These are phyloP conservation scores for Misgurnus anguillicaudatus DNA, from an alignment of 2,113 vertebrate species.

Conservation along the genomic window DNA sequence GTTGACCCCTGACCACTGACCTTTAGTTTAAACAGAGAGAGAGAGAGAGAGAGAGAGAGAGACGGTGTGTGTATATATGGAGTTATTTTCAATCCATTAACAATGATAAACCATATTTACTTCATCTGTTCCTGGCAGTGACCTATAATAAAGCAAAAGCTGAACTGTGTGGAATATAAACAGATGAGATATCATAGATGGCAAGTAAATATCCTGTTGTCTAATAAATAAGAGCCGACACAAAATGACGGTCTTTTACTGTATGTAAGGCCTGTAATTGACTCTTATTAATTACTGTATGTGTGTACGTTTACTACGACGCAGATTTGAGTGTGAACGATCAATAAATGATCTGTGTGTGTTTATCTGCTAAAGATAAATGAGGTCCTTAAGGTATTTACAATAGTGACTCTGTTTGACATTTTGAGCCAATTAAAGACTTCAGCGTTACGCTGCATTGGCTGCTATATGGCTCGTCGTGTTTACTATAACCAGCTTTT, in stretches of 20 bases:
- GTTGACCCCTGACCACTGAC: too few relatives aligned
- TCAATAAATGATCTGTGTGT: conserved; percentile 33
- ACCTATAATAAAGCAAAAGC: too few relatives aligned
- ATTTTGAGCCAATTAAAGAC: not conserved
- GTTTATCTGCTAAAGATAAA: conserved; percentile 8
- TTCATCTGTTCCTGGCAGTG: too few relatives aligned
- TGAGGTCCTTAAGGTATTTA: not conserved
- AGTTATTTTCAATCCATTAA: conserved; percentile 38
- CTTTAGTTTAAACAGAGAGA: too few relatives aligned
- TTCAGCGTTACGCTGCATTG: not conserved
- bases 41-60: too few relatives aligned
- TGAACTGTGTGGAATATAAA: too few relatives aligned
- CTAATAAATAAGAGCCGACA: conserved; percentile 54
- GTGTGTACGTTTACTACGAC: conserved; percentile 12
- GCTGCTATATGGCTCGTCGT: not conserved
- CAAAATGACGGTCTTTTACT: too few relatives aligned
- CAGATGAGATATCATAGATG: too few relatives aligned
- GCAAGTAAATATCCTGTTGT: conserved; percentile 47
- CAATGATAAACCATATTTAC: not conserved
- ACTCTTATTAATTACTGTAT: conserved; percentile 39
- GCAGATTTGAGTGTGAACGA: conserved; percentile 1
- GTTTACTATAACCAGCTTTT: not conserved
- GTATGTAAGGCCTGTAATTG: too few relatives aligned
- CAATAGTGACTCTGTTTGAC: not conserved
- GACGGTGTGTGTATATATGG: too few relatives aligned